Conservation (phyloP, 2,888 invertebrate species). For the Nymphalis c-album region DNA sequence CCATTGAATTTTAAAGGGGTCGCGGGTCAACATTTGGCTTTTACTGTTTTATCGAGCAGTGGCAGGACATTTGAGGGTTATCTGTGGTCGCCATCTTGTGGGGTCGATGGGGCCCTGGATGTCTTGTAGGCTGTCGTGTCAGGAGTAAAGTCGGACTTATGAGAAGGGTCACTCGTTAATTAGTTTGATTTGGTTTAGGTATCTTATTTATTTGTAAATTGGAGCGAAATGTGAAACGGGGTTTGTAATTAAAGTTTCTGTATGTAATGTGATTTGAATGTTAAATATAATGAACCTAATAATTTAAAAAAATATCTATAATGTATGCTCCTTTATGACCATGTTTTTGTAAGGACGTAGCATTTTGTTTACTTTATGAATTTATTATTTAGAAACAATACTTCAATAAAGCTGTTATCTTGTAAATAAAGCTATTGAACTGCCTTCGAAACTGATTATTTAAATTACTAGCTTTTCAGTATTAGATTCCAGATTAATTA, state of each 20-base stretch:
- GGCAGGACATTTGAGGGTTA: constrained; percentile 69
- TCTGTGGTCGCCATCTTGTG: constrained; percentile 70
- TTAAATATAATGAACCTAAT: too few relatives aligned
- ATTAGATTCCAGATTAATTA: too few relatives aligned
- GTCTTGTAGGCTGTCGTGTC: constrained; percentile 67
- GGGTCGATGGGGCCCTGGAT: constrained; percentile 52
- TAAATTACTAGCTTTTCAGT: too few relatives aligned
- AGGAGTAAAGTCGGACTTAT: constrained; percentile 68
- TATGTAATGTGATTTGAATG: neutral
- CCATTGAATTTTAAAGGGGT: constrained; percentile 49
- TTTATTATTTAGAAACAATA: too few relatives aligned
- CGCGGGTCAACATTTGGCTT: constrained; percentile 60
- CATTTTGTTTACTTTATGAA: too few relatives aligned
- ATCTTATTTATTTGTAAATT: constrained; percentile 31
- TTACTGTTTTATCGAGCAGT: constrained; percentile 68
- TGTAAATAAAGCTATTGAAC: too few relatives aligned
- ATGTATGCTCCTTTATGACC: too few relatives aligned
- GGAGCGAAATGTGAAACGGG: constrained; percentile 9
- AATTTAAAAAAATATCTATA: too few relatives aligned
- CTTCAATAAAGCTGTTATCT: too few relatives aligned
- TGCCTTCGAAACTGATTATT: too few relatives aligned
- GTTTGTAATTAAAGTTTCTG: constrained; percentile 1
- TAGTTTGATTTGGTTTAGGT: constrained; percentile 49
- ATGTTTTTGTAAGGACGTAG: too few relatives aligned
- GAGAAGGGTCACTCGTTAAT: constrained; percentile 71